Evolutionary conservation across 2,797 vertebrate species (phyloP), one percentile per base, ranked within the genome.

Genomic region (Nannoperca australis): DNA sequence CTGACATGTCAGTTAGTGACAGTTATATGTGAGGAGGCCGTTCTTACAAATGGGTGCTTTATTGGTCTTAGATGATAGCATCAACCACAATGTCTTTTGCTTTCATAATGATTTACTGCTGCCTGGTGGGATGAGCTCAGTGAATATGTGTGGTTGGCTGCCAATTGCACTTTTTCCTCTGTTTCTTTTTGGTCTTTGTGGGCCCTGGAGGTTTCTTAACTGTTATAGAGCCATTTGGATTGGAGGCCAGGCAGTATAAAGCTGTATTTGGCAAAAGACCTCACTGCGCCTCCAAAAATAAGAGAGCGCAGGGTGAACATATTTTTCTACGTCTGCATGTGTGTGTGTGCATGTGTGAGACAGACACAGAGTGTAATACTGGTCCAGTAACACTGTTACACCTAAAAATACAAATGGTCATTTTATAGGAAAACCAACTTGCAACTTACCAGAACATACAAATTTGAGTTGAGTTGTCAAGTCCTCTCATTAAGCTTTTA

Each of bases 61-160:
- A 96, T 94, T 91, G 88, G 90, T 95, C 93, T 95, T 95, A 94
- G 91, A 94, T 95, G 95, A 92, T 96, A 93, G 94, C 94, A 95
- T 96, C 95, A 92, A 96, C 96, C 95, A 93, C 92, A 88, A 81
- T 73, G 93, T 94, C 93, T 94, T 95, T 92, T 92, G 94, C 91
- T 92, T 94, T 96, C 94, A 92, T 95, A 94, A 95, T 96, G 96
- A 97, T 97, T 97, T 97, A 97, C 96, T 95, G 95, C 81, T 88
- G 94, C 95, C 87, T 94, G 91, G 95, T 86, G 91, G 95, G 95
- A 95, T 96, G 95, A 96, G 94, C 91, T 95, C 95, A 94, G 95
- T 94, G 95, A 94, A 95, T 90, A 89, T 94, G 90, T 95, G 94
- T 90, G 92, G 91, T 94, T 94, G 95, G 92, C 73, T 89, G 92